Percentiles rank a stretch among this genome's conserved stretches.
These are phyloP conservation scores for Apamea anceps DNA, from an alignment of 2,888 invertebrate species.

Conservation along the genomic window DNA sequence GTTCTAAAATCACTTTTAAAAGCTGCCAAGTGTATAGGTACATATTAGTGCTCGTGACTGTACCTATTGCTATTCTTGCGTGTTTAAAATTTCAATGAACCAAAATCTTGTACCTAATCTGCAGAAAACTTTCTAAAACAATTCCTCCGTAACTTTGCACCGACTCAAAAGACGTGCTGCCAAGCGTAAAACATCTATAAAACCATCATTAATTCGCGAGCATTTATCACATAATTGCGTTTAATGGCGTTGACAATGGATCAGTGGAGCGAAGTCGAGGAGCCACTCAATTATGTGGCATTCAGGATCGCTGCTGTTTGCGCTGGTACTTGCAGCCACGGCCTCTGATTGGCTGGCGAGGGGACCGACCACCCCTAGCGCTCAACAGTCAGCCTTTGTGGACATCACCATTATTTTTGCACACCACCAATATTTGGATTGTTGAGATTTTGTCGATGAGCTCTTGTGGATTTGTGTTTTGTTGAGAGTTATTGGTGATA, in stretches of 20 bases:
- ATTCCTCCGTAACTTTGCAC: slow-evolving; percentile 25
- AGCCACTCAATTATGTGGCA: slow-evolving; percentile 87
- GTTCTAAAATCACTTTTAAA: background rate
- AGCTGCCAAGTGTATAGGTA: background rate
- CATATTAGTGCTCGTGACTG: background rate
- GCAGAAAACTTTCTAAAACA: slow-evolving; percentile 13
- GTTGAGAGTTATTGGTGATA: background rate
- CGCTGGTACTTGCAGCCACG: slow-evolving; percentile 79
- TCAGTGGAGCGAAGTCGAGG: slow-evolving; percentile 74
- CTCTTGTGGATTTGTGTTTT: slow-evolving; percentile 35
- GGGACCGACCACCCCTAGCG: slow-evolving; percentile 71
- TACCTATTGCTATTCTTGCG: background rate
- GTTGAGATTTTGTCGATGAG: slow-evolving; percentile 66
- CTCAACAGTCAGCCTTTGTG: slow-evolving; percentile 67
- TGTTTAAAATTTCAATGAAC: background rate
- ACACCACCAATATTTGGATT: slow-evolving; percentile 70
- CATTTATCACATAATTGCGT: slow-evolving; percentile 86
- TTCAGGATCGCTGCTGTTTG: slow-evolving; percentile 84
- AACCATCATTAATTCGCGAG: slow-evolving; percentile 83
- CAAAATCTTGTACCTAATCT: background rate
- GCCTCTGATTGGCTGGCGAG: slow-evolving; percentile 83
- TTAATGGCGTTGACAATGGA: slow-evolving; percentile 85
- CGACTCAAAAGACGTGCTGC: slow-evolving; percentile 60
- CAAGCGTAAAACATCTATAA: slow-evolving; percentile 83
- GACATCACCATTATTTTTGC: slow-evolving; percentile 65